These are phyloP conservation scores for Drosophila melanosoma DNA, from an alignment of 2,888 invertebrate species.

Conservation along the genomic window DNA sequence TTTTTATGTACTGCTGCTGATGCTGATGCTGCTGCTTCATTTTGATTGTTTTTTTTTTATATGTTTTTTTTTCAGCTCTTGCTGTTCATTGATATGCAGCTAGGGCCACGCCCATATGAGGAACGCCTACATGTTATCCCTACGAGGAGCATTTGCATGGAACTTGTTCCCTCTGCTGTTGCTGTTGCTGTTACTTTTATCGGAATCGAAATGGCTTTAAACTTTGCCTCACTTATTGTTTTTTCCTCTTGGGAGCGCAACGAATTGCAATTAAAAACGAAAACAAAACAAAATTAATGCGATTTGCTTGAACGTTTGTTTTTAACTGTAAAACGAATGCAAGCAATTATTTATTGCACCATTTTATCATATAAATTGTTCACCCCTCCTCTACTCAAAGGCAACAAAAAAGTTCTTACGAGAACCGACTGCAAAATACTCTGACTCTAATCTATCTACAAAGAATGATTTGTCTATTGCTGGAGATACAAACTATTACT, in stretches of 20 bases:
- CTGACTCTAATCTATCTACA: not conserved
- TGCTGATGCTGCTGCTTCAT: constrained; percentile 19
- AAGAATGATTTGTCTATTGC: not conserved
- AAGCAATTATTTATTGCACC: constrained; percentile 1
- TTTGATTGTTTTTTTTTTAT: constrained; percentile 32
- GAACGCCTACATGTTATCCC: constrained; percentile 25
- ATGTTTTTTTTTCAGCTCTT: constrained; percentile 32
- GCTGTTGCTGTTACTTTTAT: constrained; percentile 10
- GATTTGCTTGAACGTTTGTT: constrained; percentile 44
- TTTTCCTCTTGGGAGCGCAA: constrained; percentile 21
- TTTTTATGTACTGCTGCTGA: constrained; percentile 50
- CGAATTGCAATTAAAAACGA: constrained; percentile 46
- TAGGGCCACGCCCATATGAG: constrained; percentile 55
- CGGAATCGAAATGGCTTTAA: constrained; percentile 24
- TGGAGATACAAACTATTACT: not conserved
- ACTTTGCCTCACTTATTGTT: constrained; percentile 18
- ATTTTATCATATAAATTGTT: not conserved
- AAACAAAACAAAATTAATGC: constrained; percentile 41
- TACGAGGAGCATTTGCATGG: constrained; percentile 33
- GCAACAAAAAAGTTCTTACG: not conserved
- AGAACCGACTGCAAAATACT: not conserved
- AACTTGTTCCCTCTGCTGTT: not conserved
- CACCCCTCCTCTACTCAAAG: not conserved
- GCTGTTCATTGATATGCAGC: constrained; percentile 71
- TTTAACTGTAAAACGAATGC: not conserved